Conservation (phyloP, 2,888 invertebrate species). For the Glyphotaelius pellucidus region DNA sequence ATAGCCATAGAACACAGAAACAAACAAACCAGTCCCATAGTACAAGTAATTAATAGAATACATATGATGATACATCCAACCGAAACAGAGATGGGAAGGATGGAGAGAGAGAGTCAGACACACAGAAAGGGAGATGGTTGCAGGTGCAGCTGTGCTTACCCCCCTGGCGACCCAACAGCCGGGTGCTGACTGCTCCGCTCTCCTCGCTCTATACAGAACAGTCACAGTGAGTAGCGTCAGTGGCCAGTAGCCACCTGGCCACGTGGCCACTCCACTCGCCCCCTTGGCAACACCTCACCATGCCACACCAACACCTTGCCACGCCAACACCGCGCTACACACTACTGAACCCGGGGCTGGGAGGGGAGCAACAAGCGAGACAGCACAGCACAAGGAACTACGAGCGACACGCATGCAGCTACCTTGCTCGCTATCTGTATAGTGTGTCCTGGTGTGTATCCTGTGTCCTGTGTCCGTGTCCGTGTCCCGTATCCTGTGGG, state of each 20-base stretch:
- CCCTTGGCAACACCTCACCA: conserved; percentile 18
- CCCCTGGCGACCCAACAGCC: conserved; percentile 95
- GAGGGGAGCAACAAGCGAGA: conserved; percentile 64
- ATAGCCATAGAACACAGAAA: conserved; percentile 73
- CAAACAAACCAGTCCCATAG: conserved; percentile 69
- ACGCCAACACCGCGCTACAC: neutral
- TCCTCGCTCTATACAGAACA: conserved; percentile 92
- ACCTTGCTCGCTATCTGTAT: conserved; percentile 64
- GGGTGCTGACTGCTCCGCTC: conserved; percentile 92
- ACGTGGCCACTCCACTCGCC: neutral
- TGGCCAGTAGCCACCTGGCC: conserved; percentile 30
- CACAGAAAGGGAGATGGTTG: conserved; percentile 38
- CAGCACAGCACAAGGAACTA: conserved; percentile 63
- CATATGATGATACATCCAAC: neutral
- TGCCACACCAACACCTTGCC: conserved; percentile 19
- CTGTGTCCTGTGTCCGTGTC: conserved; percentile 41
- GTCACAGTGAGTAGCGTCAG: conserved; percentile 67
- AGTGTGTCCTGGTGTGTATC: conserved; percentile 59
- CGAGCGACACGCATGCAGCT: conserved; percentile 66
- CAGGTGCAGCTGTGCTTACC: conserved; percentile 79
- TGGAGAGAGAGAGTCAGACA: conserved; percentile 10
- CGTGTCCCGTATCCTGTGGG: neutral
- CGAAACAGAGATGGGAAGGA: conserved; percentile 18
- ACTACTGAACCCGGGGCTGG: conserved; percentile 46
- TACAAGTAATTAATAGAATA: conserved; percentile 26